Evolutionary conservation across 2,888 invertebrate species (phyloP).

Genomic region (Abrostola tripartita): DNA sequence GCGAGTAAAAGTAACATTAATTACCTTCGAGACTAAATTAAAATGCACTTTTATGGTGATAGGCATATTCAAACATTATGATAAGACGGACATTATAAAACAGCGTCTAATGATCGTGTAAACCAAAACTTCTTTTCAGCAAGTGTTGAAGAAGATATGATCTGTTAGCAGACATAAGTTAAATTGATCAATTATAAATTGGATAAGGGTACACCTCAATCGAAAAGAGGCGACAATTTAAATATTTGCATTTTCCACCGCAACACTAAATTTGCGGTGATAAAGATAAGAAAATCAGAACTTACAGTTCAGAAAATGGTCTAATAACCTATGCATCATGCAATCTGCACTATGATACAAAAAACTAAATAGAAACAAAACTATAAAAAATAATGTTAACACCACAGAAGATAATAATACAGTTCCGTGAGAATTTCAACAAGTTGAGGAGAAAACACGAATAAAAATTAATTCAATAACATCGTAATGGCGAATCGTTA

Average conservation of each 20-base stretch:
- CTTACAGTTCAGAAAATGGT: too few species aligned
- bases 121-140: too few species aligned
- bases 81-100: neutral
- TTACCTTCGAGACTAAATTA: slow-evolving; percentile 55
- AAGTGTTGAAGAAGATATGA: too few species aligned
- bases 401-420: slow-evolving; percentile 1
- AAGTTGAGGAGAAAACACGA: slow-evolving; percentile 14
- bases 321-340: too few species aligned
- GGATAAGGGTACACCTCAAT: too few species aligned
- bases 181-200: too few species aligned
- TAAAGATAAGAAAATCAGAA: too few species aligned
- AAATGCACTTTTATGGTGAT: slow-evolving; percentile 42
- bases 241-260: too few species aligned
- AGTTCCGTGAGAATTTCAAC: slow-evolving; percentile 31
- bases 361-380: neutral
- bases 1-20: slow-evolving; percentile 72
- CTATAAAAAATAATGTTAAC: slow-evolving; percentile 3
- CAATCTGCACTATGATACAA: neutral
- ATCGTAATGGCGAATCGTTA: slow-evolving; percentile 47
- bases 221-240: too few species aligned
- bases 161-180: too few species aligned
- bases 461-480: slow-evolving; percentile 52
- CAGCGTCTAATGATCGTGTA: too few species aligned
- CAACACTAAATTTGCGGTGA: too few species aligned
- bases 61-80: neutral